phyloP scores from a whole-genome alignment of 2,888 invertebrate genomes.

The Coelopa pilipes region DNA sequence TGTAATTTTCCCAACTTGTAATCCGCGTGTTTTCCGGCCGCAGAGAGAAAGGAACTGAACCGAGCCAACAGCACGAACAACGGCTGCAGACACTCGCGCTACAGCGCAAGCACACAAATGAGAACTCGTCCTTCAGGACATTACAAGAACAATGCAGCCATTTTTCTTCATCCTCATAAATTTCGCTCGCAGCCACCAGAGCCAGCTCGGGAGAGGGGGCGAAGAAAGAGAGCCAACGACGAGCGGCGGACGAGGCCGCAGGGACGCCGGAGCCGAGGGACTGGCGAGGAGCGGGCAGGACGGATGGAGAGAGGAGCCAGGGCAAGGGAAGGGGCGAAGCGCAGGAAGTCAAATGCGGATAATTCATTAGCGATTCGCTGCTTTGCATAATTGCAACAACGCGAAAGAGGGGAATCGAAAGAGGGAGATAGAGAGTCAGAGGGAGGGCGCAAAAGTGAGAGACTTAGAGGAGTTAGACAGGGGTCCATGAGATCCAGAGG shows the following conservation, averaged over 20 bases:
- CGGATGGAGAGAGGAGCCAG: too few relatives aligned
- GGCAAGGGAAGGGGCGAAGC: too few relatives aligned
- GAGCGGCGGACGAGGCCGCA: too few relatives aligned
- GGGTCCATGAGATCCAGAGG: too few relatives aligned
- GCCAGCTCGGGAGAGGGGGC: too few relatives aligned
- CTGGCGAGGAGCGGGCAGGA: too few relatives aligned
- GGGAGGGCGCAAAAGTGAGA: too few relatives aligned
- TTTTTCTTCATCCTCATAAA: conserved; percentile 11
- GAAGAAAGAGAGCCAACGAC: too few relatives aligned
- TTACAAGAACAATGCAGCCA: conserved; percentile 3
- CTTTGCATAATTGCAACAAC: conserved; percentile 35
- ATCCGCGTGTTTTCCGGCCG: conserved; percentile 2
- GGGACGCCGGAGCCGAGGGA: too few relatives aligned
- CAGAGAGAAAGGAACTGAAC: too few relatives aligned
- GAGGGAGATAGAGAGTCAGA: too few relatives aligned
- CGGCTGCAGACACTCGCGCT: background rate
- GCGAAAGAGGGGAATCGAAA: background rate
- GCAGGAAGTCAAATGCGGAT: conserved; percentile 11
- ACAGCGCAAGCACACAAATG: background rate
- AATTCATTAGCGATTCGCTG: conserved; percentile 35
- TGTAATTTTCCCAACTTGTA: conserved; percentile 22
- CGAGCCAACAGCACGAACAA: background rate
- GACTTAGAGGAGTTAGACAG: too few relatives aligned
- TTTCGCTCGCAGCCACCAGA: conserved; percentile 7
- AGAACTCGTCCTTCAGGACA: background rate